Conservation (phyloP, 2,113 vertebrate genomes). For the Lycaon pictus region DNA sequence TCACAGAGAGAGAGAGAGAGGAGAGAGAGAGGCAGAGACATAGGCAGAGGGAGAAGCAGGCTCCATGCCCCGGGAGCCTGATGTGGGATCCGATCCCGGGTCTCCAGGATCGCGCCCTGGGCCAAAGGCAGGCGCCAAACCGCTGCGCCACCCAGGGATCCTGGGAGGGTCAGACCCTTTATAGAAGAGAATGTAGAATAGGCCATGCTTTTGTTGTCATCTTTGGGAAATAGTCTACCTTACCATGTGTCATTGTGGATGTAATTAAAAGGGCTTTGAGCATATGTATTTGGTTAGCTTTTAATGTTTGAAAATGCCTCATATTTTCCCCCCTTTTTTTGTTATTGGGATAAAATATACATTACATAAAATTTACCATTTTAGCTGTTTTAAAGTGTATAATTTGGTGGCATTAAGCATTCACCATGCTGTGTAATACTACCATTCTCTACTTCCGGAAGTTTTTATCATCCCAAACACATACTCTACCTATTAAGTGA, state of each 20-base stretch:
- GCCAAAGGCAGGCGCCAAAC: too few relatives aligned
- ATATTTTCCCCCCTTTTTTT: neutral
- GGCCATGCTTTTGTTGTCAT: neutral
- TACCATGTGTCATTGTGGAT: neutral
- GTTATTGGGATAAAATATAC: neutral
- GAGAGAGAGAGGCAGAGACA: too few relatives aligned
- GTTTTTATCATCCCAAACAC: neutral
- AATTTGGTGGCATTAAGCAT: neutral
- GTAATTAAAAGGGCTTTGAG: neutral
- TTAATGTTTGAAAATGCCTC: neutral
- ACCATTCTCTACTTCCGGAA: neutral
- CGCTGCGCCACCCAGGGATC: too few relatives aligned
- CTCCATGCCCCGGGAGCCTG: too few relatives aligned
- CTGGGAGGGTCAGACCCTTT: neutral
- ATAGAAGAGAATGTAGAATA: neutral
- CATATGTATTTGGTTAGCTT: neutral
- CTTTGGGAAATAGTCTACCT: neutral
- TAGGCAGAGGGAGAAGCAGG: too few relatives aligned
- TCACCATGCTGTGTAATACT: neutral
- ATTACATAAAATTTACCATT: neutral
- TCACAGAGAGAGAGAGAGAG: too few relatives aligned
- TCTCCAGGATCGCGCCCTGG: too few relatives aligned
- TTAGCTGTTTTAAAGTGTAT: neutral
- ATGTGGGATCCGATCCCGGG: too few relatives aligned
- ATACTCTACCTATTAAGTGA: neutral